Evolutionary conservation across 2,888 invertebrate species (phyloP), one percentile per base, ranked within the genome.

Genomic region (Andrena praecox): DNA sequence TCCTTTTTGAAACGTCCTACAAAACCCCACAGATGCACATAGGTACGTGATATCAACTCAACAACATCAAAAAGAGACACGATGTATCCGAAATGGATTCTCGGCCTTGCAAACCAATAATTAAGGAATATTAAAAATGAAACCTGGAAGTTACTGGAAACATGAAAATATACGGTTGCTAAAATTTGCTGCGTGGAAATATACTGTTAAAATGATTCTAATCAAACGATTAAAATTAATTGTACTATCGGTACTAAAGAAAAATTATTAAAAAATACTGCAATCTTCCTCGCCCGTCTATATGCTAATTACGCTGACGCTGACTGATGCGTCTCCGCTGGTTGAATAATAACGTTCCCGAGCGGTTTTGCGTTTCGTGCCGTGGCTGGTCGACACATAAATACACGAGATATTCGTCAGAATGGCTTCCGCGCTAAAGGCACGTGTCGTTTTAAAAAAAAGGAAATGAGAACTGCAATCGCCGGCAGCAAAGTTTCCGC

Each of bases 381-480:
- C 2, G 63, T n/a, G 42, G 20, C 24, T 31, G 29, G 60, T n/a
- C 50, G 33, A 33, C 27, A 31, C 31, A 68, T 52, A 54, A 68
- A 68, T 24, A 42, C 35, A 20, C 42, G 10, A n/a, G 50, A 50
- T 20, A 29, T 63, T 54, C 16, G 75, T 12, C 29, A 4, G 42
- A 42, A 29, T 16, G 50, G 52, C 62, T 35, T 54, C 12, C 31
- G n/a, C 31, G 31, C 56, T 29, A 69, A 69, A 76, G 71, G 24
- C 66, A 67, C 59, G 77, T 62, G 71, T 50, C 7, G 60, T 66
- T 77, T 68, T 63, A 77, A 77, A 71, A 20, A 20, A 72, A 80
- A 77, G 67, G 62, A 80, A 71, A 80, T 33, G 78, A 60, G 77
- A 77, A 63, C 78, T 77, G 62, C 48, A 54, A 78, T 72, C 67